Percentiles rank a stretch among this genome's conserved stretches.
Evolutionary conservation across 2,888 invertebrate species (phyloP).

Genomic region (Syrphus vitripennis): DNA sequence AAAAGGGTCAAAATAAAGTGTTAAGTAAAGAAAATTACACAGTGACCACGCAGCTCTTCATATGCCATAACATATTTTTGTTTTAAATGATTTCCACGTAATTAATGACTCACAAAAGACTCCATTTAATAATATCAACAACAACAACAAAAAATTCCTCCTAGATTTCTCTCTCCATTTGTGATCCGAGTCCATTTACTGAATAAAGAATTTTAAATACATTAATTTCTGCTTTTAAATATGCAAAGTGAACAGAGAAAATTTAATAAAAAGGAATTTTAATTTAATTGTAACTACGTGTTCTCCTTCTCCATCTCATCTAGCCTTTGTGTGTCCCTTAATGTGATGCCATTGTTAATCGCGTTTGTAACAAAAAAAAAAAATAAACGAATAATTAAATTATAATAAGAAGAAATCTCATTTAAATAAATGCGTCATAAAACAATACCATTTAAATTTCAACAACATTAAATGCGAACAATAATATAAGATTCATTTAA

Average conservation of each 20-base stretch:
- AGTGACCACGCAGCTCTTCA: no score
- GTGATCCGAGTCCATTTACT: not conserved
- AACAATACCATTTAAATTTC: constrained; percentile 58
- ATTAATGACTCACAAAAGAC: not conserved
- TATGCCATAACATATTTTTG: no score
- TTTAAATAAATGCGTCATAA: constrained; percentile 38
- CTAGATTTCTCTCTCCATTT: not conserved
- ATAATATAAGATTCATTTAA: constrained; percentile 45
- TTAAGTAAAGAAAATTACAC: no score
- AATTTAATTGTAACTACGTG: constrained; percentile 25
- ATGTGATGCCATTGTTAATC: not conserved
- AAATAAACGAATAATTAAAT: not conserved
- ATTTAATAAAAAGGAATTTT: constrained; percentile 4
- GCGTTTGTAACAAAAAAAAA: not conserved
- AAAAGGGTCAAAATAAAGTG: no score
- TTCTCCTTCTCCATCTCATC: not conserved
- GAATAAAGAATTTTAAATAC: not conserved
- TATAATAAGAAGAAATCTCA: constrained; percentile 39
- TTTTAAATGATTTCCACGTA: not conserved
- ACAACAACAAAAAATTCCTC: not conserved
- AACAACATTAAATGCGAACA: constrained; percentile 56
- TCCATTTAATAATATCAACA: not conserved
- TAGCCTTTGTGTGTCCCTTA: constrained; percentile 3
- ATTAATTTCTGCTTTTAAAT: not conserved
- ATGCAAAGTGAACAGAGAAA: not conserved